A percentile compares a stretch with the other conserved stretches of the same genome.
Evolutionary conservation across 2,113 vertebrate genomes (phyloP).

Genomic region (Ardeotis arabs): DNA sequence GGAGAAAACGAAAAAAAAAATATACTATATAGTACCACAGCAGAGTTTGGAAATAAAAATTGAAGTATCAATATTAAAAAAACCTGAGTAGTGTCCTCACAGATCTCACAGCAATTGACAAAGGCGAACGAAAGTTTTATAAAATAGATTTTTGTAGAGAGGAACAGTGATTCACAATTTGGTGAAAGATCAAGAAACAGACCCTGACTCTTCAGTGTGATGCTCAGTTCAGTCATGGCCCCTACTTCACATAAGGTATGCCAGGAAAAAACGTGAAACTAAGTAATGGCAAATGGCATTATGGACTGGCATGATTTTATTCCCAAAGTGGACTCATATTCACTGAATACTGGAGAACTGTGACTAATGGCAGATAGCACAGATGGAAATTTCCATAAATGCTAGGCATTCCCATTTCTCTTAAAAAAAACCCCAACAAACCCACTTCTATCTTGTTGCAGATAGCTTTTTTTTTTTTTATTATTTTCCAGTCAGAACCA

Average conservation of each 20-base stretch:
- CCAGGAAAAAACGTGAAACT: background rate
- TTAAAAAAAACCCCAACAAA: background rate
- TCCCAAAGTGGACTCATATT: background rate
- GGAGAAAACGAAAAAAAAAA: no score
- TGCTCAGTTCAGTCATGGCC: background rate
- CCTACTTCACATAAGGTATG: background rate
- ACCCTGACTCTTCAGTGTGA: background rate
- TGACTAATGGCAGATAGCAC: background rate
- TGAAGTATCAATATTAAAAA: no score
- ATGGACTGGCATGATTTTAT: background rate
- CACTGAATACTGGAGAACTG: background rate
- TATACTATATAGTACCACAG: background rate
- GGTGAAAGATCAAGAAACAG: background rate
- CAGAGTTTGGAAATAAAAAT: background rate
- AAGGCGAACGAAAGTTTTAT: background rate
- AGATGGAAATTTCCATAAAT: background rate
- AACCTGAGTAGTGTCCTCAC: fast-evolving
- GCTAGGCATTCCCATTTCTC: background rate
- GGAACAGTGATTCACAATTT: background rate
- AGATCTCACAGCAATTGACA: background rate
- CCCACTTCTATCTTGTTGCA: background rate
- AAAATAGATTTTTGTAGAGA: background rate
- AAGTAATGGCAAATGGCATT: background rate
- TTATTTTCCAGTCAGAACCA: background rate
- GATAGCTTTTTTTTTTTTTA: background rate